Base-by-base conservation (phyloP, 2,888 invertebrate species). In the Clistopyga incitator region DNA sequence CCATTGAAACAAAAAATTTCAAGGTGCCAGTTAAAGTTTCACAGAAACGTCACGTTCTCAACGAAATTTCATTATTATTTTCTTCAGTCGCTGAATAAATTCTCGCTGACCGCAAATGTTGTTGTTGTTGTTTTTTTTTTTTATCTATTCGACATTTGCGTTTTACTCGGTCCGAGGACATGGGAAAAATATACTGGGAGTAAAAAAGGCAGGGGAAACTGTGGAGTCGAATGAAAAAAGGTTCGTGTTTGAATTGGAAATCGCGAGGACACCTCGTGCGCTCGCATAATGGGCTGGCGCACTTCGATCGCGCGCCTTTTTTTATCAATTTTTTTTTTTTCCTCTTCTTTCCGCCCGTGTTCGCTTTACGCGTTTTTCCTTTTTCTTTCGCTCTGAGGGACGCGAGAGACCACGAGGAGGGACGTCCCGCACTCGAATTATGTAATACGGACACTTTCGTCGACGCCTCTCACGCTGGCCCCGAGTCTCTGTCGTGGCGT, bases 401-500 rank as follows among this genome's bases (percentile, higher is more conserved):
- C 25, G 52, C 65, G 56, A 74, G 80, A 84, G 54, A 79, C 84
- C 81, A 84, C 87, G 85, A 87, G 88, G 88, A 89, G 88, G 89
- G 88, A 88, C 87, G 87, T 89, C 89, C 89, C 89, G 88, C 88
- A 89, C 88, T 86, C 88, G 89, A 89, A 88, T 90, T 90, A 90
- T 84, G 88, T 90, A 91, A 91, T 86, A 88, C 82, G 68, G 85
- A 84, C 87, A 89, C 90, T 91, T 91, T 91, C 90, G 90, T 90
- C 86, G 90, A 88, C 88, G 89, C 87, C 89, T 88, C 90, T 88
- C 87, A 87, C 88, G 70, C 42, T 59, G 38, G 50, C 47, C 18
- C 50, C 15, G 68, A 50, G 75, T 70, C 4, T 25, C 70, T 71
- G 42, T 15, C 34, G 45, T 42, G 25, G 42, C 50, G 38, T 59